phyloP scores from a whole-genome alignment of 2,797 vertebrate genomes.

The Hypotaenidia okinawae region DNA sequence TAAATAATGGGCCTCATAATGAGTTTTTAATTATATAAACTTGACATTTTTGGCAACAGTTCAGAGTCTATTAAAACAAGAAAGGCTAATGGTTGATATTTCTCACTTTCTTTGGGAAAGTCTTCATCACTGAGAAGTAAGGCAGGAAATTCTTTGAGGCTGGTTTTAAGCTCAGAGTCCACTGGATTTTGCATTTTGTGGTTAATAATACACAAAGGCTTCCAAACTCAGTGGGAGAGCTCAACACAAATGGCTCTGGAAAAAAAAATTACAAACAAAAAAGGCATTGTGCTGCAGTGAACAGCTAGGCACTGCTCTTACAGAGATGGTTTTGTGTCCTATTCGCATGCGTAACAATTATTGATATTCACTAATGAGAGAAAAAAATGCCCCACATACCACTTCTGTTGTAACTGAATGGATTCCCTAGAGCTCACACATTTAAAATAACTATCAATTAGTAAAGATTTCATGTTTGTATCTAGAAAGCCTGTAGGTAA shows the following conservation, averaged over 20 bases:
- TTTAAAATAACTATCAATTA: conserved; percentile 17
- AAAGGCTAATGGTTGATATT: background rate
- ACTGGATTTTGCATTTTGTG: conserved; percentile 5
- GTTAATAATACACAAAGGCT: conserved; percentile 29
- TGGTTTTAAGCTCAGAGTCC: background rate
- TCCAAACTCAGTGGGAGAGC: conserved; percentile 8
- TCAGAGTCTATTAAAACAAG: background rate
- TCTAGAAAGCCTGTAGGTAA: background rate
- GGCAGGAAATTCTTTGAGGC: background rate
- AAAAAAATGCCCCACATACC: background rate
- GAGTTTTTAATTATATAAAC: background rate
- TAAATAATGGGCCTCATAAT: background rate
- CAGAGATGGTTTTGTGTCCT: conserved; percentile 62
- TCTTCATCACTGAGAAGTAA: background rate
- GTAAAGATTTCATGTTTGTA: background rate
- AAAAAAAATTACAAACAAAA: conserved; percentile 51
- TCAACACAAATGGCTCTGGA: conserved; percentile 21
- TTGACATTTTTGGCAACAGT: background rate
- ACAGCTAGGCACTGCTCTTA: conserved; percentile 25
- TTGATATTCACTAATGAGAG: conserved; percentile 35
- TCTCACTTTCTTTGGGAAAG: background rate
- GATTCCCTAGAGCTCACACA: background rate
- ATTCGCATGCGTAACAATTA: conserved; percentile 19
- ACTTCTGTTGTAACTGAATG: background rate
- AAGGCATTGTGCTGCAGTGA: conserved; percentile 32